A percentile compares a stretch with the other conserved stretches of the same genome.
phyloP scores from a whole-genome alignment of 2,888 invertebrate genomes.

The Drosophila paramelanica region DNA sequence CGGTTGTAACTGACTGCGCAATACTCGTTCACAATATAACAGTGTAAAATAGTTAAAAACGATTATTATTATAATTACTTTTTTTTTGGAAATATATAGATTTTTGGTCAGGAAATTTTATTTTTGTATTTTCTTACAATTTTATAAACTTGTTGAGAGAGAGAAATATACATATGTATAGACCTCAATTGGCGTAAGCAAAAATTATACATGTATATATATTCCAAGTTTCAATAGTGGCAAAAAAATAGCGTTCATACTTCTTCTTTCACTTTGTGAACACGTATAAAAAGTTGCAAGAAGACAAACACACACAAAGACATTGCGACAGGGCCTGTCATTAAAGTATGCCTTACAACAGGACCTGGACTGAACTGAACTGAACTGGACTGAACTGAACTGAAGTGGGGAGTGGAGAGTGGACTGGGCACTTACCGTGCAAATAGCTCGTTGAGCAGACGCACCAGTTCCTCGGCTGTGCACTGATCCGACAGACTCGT shows the following conservation, averaged over 20 bases:
- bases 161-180: no score
- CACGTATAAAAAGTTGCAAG: background rate
- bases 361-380: background rate
- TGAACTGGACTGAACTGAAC: background rate
- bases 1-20: no score
- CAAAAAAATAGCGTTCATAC: background rate
- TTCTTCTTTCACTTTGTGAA: no score
- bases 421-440: constrained; percentile 88
- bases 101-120: no score
- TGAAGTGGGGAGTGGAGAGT: background rate
- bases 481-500: constrained; percentile 96
- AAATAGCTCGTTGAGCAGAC: constrained; percentile 94
- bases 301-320: constrained; percentile 2
- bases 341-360: constrained; percentile 42
- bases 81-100: no score
- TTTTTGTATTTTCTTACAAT: no score
- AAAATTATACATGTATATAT: background rate
- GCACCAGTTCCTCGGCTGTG: constrained; percentile 95
- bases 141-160: no score
- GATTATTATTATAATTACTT: no score
- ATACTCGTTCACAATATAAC: no score
- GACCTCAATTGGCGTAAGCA: background rate
- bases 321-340: constrained; percentile 29
- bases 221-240: no score
- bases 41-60: no score